These are phyloP conservation scores for Glaucidium brasilianum DNA, from an alignment of 2,113 vertebrate genomes.

Conservation along the genomic window DNA sequence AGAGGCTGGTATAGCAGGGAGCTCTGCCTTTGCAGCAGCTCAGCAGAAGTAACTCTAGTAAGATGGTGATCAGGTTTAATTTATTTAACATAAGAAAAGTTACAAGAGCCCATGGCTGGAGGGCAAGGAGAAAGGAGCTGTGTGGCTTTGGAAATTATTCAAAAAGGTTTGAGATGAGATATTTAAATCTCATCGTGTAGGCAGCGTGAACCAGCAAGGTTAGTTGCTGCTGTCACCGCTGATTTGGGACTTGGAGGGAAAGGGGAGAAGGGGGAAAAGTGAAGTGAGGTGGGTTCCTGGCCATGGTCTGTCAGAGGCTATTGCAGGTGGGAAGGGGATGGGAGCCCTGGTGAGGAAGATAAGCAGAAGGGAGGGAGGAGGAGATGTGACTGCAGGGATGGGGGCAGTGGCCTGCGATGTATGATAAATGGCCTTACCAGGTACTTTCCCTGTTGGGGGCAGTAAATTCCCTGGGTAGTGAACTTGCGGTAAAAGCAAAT, in stretches of 20 bases:
- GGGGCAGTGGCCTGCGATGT: background rate
- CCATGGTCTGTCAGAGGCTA: background rate
- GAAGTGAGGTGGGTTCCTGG: background rate
- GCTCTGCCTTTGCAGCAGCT: background rate
- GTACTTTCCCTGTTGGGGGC: background rate
- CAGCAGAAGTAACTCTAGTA: background rate
- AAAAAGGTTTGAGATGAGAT: conserved; percentile 13
- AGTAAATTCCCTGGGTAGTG: background rate
- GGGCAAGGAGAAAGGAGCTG: background rate
- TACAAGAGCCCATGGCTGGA: background rate
- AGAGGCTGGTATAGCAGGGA: background rate
- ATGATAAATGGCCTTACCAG: background rate
- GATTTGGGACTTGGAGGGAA: background rate
- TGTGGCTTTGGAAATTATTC: background rate
- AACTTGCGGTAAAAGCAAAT: background rate
- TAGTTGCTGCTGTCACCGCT: background rate
- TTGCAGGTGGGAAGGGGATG: accelerated
- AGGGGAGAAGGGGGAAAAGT: background rate
- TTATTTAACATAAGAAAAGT: background rate
- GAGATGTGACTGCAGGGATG: accelerated
- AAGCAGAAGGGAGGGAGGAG: background rate
- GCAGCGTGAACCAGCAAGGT: background rate
- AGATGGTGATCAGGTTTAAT: background rate
- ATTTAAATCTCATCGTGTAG: background rate
- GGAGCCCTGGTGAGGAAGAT: background rate